Conservation (phyloP, 1,140 invertebrate species). For the Cyphomyrmex costatus region DNA sequence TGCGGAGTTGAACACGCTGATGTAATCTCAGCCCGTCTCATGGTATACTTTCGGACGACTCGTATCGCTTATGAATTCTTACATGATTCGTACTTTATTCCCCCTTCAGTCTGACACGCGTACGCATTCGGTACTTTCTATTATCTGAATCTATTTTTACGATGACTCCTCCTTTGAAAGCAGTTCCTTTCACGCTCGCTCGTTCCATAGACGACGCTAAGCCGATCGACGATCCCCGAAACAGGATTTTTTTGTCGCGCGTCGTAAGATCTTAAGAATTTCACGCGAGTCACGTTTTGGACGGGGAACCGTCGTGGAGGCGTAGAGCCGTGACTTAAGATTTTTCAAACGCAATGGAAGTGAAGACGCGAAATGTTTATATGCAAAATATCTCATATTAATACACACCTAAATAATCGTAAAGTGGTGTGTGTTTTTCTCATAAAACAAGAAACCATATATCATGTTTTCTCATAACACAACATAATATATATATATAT, state of each 20-base stretch:
- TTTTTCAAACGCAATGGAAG: slow-evolving; percentile 64
- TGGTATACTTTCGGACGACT: slow-evolving; percentile 43
- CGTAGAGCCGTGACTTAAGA: slow-evolving; percentile 70
- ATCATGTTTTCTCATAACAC: not conserved
- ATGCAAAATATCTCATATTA: slow-evolving; percentile 13
- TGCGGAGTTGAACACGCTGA: not conserved
- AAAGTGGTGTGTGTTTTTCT: not conserved
- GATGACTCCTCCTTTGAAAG: slow-evolving; percentile 75
- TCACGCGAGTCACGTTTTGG: slow-evolving; percentile 78
- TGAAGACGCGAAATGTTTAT: slow-evolving; percentile 55
- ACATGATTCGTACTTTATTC: slow-evolving; percentile 62
- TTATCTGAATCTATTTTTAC: slow-evolving; percentile 78
- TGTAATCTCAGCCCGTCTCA: slow-evolving; percentile 23
- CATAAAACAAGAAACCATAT: not conserved
- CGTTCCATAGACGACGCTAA: slow-evolving; percentile 76
- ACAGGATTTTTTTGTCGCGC: slow-evolving; percentile 74
- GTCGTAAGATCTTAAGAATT: slow-evolving; percentile 76
- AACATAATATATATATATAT: not conserved
- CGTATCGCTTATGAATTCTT: slow-evolving; percentile 57
- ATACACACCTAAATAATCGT: not conserved
- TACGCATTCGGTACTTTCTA: slow-evolving; percentile 73
- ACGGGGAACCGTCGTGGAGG: slow-evolving; percentile 64
- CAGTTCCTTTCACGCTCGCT: slow-evolving; percentile 71
- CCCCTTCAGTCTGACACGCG: slow-evolving; percentile 64
- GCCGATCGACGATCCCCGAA: slow-evolving; percentile 78